Evolutionary conservation across 2,113 vertebrate genomes (phyloP).

Genomic region (Speoplatyrhinus poulsoni): DNA sequence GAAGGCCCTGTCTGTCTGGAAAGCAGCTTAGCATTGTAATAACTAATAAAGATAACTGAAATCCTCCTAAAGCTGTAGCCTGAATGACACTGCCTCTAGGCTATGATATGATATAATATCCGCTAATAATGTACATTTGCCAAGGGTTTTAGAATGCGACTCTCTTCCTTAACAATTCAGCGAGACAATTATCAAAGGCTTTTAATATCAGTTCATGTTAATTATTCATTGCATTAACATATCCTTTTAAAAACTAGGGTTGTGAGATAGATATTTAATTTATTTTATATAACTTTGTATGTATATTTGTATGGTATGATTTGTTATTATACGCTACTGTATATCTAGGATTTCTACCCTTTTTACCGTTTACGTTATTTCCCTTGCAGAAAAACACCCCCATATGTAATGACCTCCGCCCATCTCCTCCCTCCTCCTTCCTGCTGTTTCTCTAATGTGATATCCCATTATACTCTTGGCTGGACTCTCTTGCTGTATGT

Average conservation of each 20-base stretch:
- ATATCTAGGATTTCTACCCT: no score
- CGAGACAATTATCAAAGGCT: background rate
- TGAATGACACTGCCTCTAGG: slow-evolving; percentile 8
- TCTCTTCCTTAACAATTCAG: background rate
- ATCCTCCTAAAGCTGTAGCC: slow-evolving; percentile 14
- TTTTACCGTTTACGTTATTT: no score
- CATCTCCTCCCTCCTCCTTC: background rate
- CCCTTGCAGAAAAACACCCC: no score
- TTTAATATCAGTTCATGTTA: no score
- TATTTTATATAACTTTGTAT: no score
- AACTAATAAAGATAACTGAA: slow-evolving; percentile 42
- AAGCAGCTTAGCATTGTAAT: slow-evolving; percentile 18
- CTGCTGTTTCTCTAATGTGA: slow-evolving; percentile 8
- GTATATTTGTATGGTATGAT: no score
- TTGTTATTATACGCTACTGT: no score
- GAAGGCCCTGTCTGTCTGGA: slow-evolving; percentile 9
- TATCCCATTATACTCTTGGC: slow-evolving; percentile 8
- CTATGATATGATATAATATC: slow-evolving; percentile 6
- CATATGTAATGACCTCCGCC: no score
- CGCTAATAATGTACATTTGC: background rate
- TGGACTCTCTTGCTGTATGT: slow-evolving; percentile 22
- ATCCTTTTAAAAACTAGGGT: no score
- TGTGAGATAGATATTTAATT: no score
- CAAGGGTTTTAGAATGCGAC: background rate
- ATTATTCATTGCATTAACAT: no score